Conservation (phyloP, 2,113 vertebrate genomes). For the Phyllopteryx taeniolatus region DNA sequence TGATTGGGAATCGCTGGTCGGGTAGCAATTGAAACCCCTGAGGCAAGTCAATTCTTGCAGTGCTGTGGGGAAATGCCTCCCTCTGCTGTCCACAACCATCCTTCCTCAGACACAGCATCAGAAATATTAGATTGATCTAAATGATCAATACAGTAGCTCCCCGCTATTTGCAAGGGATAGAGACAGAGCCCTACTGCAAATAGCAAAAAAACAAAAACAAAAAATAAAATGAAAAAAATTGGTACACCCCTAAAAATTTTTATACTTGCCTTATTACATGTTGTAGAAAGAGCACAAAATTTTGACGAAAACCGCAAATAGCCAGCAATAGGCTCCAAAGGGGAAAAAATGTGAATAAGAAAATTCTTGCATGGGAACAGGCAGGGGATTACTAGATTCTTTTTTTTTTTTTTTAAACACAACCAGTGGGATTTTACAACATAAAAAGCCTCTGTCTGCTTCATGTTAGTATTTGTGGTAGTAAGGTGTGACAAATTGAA, state of each 20-base stretch:
- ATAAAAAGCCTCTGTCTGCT: not conserved
- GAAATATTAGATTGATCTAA: not conserved
- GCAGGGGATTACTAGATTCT: too few species aligned
- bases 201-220: not conserved
- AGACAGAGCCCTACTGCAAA: not conserved
- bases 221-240: too few species aligned
- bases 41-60: not conserved
- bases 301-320: too few species aligned
- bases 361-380: too few species aligned
- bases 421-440: not conserved
- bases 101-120: too few species aligned
- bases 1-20: not conserved
- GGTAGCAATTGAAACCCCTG: not conserved
- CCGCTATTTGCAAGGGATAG: not conserved
- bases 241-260: too few species aligned
- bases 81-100: conserved; percentile 28
- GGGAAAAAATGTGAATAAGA: too few species aligned
- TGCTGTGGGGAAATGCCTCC: conserved; percentile 35
- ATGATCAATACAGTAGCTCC: not conserved
- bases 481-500: not conserved
- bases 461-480: not conserved
- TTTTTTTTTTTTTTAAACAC: too few species aligned
- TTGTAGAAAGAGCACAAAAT: too few species aligned
- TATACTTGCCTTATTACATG: too few species aligned
- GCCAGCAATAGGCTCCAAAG: too few species aligned